Evolutionary conservation across 2,113 vertebrate genomes (phyloP).

Genomic region (Phalacrocorax carbo): DNA sequence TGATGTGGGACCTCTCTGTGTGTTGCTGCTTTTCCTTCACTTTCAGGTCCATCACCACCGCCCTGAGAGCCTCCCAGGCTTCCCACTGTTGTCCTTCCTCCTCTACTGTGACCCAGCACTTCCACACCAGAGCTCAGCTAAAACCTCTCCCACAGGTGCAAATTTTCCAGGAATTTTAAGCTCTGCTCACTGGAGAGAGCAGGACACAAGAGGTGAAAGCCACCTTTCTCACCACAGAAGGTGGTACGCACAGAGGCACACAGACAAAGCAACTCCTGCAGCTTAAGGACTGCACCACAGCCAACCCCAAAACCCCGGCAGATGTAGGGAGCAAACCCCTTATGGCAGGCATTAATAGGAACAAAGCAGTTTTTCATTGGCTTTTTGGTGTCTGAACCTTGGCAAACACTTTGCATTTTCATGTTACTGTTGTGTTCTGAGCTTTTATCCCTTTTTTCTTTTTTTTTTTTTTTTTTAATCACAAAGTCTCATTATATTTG

Average conservation of each 20-base stretch:
- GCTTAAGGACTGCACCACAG: background rate
- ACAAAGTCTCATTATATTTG: background rate
- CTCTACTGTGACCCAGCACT: background rate
- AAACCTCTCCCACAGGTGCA: background rate
- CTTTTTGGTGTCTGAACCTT: background rate
- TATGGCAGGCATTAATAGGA: background rate
- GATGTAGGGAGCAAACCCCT: background rate
- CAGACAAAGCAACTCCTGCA: background rate
- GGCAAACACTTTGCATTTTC: background rate
- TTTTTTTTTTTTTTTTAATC: background rate
- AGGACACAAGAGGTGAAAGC: background rate
- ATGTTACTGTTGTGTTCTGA: background rate
- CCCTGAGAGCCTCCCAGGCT: background rate
- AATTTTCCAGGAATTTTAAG: background rate
- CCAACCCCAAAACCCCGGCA: background rate
- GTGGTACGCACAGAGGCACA: background rate
- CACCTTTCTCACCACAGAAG: background rate
- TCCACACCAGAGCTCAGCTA: background rate
- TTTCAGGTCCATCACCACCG: background rate
- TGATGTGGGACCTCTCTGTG: accelerated
- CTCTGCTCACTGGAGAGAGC: background rate
- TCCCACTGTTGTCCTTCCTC: background rate
- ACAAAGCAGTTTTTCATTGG: background rate
- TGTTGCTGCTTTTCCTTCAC: background rate
- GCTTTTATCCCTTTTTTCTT: background rate